Evolutionary conservation across 1,140 invertebrate genomes (phyloP).

Genomic region (Harpegnathos saltator): DNA sequence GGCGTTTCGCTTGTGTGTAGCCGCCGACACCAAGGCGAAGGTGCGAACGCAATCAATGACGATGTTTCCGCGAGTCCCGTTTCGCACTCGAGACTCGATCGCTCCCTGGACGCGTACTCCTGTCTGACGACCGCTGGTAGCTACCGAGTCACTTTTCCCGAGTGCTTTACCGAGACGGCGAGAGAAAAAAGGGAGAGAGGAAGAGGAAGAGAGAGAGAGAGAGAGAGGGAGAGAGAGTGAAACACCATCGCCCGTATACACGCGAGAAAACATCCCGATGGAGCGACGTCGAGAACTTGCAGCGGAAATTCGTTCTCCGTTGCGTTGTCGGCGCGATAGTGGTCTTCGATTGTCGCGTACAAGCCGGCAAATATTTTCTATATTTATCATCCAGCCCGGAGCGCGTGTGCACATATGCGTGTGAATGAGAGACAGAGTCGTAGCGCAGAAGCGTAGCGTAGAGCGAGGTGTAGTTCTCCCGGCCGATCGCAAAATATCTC

Average conservation of each 20-base stretch:
- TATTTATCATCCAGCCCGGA: slow-evolving; percentile 25
- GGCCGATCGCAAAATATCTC: not conserved
- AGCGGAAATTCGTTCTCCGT: slow-evolving; percentile 24
- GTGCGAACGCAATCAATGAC: slow-evolving; percentile 67
- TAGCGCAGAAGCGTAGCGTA: not conserved
- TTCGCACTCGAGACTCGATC: not conserved
- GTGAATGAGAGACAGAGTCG: too few species aligned
- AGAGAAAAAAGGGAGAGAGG: not conserved
- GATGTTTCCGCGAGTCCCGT: slow-evolving; percentile 43
- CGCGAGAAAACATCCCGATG: slow-evolving; percentile 22
- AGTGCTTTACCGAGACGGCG: too few species aligned
- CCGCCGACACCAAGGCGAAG: slow-evolving; percentile 25
- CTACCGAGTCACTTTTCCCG: slow-evolving; percentile 25
- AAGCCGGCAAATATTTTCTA: slow-evolving; percentile 9
- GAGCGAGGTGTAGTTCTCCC: not conserved
- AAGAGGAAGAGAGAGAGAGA: too few species aligned
- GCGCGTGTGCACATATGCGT: too few species aligned
- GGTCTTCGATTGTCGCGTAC: not conserved
- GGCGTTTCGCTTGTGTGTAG: slow-evolving; percentile 1
- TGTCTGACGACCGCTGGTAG: slow-evolving; percentile 38
- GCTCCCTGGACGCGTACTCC: slow-evolving; percentile 12
- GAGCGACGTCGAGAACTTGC: slow-evolving; percentile 15
- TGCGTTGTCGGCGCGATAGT: not conserved
- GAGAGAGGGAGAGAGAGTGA: too few species aligned
- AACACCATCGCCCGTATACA: slow-evolving; percentile 23